A percentile compares a stretch with the other conserved stretches of the same genome.
Evolutionary conservation across 2,113 vertebrate species (phyloP).

Genomic region (Dendropsophus ebraccatus): DNA sequence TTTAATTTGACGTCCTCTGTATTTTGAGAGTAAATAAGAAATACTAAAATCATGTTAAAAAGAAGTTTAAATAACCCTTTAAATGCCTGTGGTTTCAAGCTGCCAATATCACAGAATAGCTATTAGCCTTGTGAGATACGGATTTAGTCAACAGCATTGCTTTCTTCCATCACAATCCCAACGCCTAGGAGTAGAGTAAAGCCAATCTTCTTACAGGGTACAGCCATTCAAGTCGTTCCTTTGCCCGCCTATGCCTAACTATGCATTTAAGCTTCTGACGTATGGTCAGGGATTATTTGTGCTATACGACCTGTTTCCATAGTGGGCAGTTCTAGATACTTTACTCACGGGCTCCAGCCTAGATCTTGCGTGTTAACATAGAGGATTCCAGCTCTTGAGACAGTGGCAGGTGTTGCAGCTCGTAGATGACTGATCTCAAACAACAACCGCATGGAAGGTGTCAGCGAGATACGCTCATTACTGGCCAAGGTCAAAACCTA

Average conservation of each 20-base stretch:
- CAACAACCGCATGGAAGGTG: slow-evolving; percentile 73
- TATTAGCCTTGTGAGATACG: slow-evolving; percentile 30
- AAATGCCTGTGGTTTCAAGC: not conserved
- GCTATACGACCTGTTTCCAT: not conserved
- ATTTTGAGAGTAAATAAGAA: slow-evolving; percentile 41
- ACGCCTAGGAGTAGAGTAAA: not conserved
- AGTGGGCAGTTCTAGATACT: not conserved
- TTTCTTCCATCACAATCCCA: not conserved
- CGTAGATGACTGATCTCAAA: slow-evolving; percentile 78
- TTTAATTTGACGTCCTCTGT: slow-evolving; percentile 41
- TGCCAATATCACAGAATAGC: not conserved
- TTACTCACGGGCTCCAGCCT: slow-evolving; percentile 77
- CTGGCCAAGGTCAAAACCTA: slow-evolving; percentile 78
- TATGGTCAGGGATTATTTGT: not conserved
- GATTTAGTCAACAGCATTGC: not conserved
- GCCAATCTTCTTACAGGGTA: not conserved
- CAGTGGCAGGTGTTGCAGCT: slow-evolving; percentile 73
- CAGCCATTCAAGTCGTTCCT: not conserved
- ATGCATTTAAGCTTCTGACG: too few relatives aligned
- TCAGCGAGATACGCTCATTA: slow-evolving; percentile 76
- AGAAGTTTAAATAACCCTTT: slow-evolving; percentile 11
- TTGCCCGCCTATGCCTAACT: too few relatives aligned
- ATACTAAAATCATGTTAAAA: slow-evolving; percentile 24
- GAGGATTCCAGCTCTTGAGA: slow-evolving; percentile 76
- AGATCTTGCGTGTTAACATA: slow-evolving; percentile 78